These are phyloP conservation scores for Ceratina japonica DNA, from an alignment of 1,140 invertebrate species.

Conservation along the genomic window DNA sequence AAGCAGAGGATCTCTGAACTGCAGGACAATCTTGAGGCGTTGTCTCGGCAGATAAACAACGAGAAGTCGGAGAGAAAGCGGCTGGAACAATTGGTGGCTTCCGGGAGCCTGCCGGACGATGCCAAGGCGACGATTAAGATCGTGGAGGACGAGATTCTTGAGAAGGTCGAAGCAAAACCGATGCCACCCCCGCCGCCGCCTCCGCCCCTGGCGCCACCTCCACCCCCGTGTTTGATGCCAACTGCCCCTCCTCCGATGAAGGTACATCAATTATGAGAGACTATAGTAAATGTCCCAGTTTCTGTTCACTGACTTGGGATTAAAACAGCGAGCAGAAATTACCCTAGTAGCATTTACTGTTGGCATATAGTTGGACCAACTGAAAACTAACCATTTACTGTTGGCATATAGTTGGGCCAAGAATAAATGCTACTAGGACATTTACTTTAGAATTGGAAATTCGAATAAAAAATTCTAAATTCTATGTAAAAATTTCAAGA, in stretches of 20 bases:
- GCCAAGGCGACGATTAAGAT: conserved; percentile 86
- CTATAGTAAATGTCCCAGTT: background rate
- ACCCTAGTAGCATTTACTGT: too few relatives aligned
- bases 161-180: conserved; percentile 75
- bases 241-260: conserved; percentile 81
- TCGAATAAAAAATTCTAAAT: too few relatives aligned
- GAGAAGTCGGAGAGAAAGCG: conserved; percentile 90
- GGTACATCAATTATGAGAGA: conserved; percentile 39
- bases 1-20: conserved; percentile 88
- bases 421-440: too few relatives aligned
- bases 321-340: too few relatives aligned
- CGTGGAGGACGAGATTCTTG: conserved; percentile 77
- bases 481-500: too few relatives aligned
- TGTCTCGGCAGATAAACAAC: conserved; percentile 84
- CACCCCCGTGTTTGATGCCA: conserved; percentile 81
- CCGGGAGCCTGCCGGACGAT: conserved; percentile 94
- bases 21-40: conserved; percentile 79
- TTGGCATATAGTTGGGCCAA: too few relatives aligned
- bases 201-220: conserved; percentile 82
- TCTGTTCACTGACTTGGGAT: too few relatives aligned
- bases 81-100: conserved; percentile 91
- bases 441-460: too few relatives aligned
- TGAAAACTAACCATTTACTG: too few relatives aligned
- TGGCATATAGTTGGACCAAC: too few relatives aligned
- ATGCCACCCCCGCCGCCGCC: conserved; percentile 80